Evolutionary conservation across 2,113 vertebrate genomes (phyloP), one percentile per base, ranked within the genome.

Genomic region (Sinocyclocheilus maitianheensis): DNA sequence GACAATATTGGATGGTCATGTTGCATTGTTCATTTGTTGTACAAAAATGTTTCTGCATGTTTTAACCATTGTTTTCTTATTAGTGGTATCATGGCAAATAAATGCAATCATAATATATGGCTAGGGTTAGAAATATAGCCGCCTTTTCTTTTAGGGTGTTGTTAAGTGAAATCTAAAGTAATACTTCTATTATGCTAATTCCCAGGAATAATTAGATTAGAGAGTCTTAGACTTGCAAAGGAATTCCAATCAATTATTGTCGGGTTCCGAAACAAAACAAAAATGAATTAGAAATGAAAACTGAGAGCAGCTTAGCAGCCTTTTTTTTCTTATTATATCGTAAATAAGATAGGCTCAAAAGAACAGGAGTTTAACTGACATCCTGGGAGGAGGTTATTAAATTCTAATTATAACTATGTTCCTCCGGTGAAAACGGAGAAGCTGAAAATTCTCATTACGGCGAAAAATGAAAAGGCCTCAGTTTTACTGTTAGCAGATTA

Each of bases 161-260:
- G 78, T 87, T 65, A 79, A 86, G 83, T 84, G 20, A 88, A 86
- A 87, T 87, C 74, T 72, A 74, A 81, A 84, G 46, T 89, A 71
- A 80, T 84, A 26, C 75, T 77, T 83, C 24, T 81, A 77, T 90
- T 89, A 77, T 84, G 77, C 58, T 88, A 85, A 89, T 89, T 85
- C 62, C 13, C 26, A n/a, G 80, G 83, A 76, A 81, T 84, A 89
- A 83, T 88, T 86, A 88, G 51, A 81, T 84, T 62, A 90, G 71
- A 60, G 43, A 53, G 79, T 74, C 20, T 85, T 55, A 51, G 10
- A 82, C 75, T 22, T 48, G 24, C 62, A 22, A 30, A 78, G 69
- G 30, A 75, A 62, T 83, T 86, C 77, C 81, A 84, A 84, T 77
- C 79, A 77, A 65, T 72, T 81, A 80, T 85, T 67, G 76, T 84